phyloP scores from a whole-genome alignment of 2,113 vertebrate genomes.

The Anolis sagrei region DNA sequence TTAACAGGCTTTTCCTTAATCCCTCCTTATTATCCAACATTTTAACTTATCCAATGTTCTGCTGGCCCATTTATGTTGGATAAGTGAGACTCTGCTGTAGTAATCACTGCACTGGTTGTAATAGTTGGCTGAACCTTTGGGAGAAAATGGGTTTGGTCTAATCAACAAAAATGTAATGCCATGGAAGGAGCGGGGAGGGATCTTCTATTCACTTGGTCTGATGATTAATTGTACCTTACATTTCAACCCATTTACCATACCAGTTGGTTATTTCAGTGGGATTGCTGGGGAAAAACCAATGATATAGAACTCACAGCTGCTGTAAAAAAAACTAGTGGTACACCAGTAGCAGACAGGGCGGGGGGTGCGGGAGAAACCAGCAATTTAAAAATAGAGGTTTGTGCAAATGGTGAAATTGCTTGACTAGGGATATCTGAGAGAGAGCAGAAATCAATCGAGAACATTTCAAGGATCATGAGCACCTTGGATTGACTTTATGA shows the following conservation, averaged over 20 bases:
- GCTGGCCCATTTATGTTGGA: too few species aligned
- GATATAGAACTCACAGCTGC: neutral
- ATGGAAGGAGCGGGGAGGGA: neutral
- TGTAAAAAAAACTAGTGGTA: neutral
- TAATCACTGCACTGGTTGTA: neutral
- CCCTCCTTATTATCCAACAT: too few species aligned
- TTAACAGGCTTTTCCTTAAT: too few species aligned
- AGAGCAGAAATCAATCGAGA: neutral
- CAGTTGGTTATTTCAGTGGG: neutral
- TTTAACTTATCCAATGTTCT: too few species aligned
- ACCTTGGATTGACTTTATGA: neutral
- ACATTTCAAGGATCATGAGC: neutral
- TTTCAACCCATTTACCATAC: neutral
- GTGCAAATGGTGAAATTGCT: neutral
- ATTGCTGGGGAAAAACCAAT: neutral
- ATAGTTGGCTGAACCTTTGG: slow-evolving; percentile 17
- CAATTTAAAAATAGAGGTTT: neutral
- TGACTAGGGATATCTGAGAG: neutral
- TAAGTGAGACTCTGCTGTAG: too few species aligned
- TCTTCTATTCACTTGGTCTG: slow-evolving; percentile 14
- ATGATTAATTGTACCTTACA: slow-evolving; percentile 6
- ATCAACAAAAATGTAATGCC: neutral
- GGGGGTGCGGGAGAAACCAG: neutral
- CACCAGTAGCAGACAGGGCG: neutral
- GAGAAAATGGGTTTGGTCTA: slow-evolving; percentile 22